Base-by-base conservation (phyloP, 1,140 invertebrate genomes). In the Euwallacea similis region DNA sequence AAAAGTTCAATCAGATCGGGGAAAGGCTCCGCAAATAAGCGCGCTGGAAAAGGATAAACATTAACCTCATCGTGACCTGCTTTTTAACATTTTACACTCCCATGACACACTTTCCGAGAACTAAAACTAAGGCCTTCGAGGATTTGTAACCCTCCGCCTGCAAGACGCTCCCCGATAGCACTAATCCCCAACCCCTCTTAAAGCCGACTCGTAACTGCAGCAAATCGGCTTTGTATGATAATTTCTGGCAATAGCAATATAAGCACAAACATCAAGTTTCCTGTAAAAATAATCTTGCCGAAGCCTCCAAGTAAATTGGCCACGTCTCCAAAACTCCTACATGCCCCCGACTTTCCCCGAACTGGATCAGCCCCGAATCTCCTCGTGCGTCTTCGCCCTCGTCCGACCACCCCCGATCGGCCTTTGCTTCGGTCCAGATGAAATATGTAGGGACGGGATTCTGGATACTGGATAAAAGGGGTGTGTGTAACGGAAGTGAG, bases 381-480 rank as follows among this genome's bases (percentile, higher is more conserved):
- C 59, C 15, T 64, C 72, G 66, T 11, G 33, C 41, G 33, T 7
- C 0, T 13, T 53, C 72, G 72, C 65, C 10, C 6, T 16, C 11
- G 7, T 2, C 58, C 73, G 73, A 74, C 9, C 66, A n/a, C 15
- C 7, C 10, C 60, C 73, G 69, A 69, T 54, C 15, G 15, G 21
- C 70, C 63, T 66, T 60, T 60, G 60, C 66, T 61, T 69, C 70
- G 70, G 73, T 72, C 69, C 70, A 72, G 73, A 74, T 74, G 42
- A 72, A 66, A 74, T 69, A 66, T 66, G 63, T 68, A 68, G 73
- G 42, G 68, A 58, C 42, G 46, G 64, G 66, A 66, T 68, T 65
- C 59, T 60, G 69, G 68, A 50, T 72, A 69, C 46, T 53, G 69
- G 68, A 42, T 65, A 74, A 74, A 74, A 74, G 73, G 73, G 73